These are phyloP conservation scores for Petrolisthes manimaculis DNA, from an alignment of 2,888 invertebrate species.

Conservation along the genomic window DNA sequence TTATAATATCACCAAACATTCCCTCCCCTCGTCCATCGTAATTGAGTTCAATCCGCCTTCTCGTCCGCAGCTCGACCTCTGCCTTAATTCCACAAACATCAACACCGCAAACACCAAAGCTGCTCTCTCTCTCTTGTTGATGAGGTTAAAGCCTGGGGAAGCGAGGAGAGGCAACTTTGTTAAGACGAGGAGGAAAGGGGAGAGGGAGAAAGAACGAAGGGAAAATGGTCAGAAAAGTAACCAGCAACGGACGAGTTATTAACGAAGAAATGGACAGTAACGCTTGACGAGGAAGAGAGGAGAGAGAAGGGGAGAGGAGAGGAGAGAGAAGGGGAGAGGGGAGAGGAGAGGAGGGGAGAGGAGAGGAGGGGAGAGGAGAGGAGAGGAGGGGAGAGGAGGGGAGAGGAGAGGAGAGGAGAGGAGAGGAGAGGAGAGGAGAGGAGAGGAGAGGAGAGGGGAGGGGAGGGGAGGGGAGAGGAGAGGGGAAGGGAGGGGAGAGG, in stretches of 20 bases:
- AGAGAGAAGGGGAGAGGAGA: background rate
- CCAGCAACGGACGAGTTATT: background rate
- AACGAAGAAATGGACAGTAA: background rate
- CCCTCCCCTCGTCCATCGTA: background rate
- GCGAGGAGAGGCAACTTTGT: background rate
- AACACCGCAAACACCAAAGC: background rate
- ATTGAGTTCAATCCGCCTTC: background rate
- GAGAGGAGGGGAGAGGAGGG: background rate
- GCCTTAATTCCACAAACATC: constrained; percentile 1
- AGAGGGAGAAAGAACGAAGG: constrained; percentile 3
- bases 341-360: background rate
- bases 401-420: background rate
- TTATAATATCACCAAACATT: background rate
- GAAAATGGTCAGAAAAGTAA: constrained; percentile 14
- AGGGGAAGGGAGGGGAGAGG: background rate
- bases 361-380: background rate
- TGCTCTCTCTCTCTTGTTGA: background rate
- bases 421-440: too few species aligned
- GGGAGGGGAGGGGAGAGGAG: background rate
- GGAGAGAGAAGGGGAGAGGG: constrained; percentile 21
- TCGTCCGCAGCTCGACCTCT: background rate
- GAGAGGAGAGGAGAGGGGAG: background rate
- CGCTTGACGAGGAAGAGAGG: background rate
- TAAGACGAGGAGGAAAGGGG: background rate
- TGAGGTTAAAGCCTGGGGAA: background rate